Evolutionary conservation across 2,797 vertebrate species (phyloP).

Genomic region (Spinus olivaceus): DNA sequence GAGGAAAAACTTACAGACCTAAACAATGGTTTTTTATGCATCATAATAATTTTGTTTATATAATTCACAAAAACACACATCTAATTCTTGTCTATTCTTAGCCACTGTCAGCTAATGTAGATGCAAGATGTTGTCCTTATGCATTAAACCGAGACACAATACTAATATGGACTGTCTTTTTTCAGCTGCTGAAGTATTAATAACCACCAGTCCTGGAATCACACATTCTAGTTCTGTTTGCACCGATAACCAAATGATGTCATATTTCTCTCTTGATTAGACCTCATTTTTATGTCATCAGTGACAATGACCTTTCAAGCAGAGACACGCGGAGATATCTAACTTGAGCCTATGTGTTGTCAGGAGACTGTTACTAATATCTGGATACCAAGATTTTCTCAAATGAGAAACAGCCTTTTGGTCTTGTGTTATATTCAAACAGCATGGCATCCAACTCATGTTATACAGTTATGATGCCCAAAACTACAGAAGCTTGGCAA

Average conservation of each 20-base stretch:
- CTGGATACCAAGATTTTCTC: conserved; percentile 17
- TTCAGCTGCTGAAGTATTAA: neutral
- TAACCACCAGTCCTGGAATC: neutral
- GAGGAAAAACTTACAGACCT: neutral
- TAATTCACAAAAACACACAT: neutral
- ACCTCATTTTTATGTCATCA: conserved; percentile 1
- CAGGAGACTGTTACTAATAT: conserved; percentile 14
- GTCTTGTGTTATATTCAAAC: conserved; percentile 18
- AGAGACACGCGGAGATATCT: neutral
- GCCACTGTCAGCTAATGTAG: neutral
- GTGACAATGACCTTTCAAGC: neutral
- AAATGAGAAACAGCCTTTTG: conserved; percentile 27
- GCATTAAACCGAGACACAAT: neutral
- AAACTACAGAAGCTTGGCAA: conserved; percentile 50
- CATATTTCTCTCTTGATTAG: neutral
- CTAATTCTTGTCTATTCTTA: neutral
- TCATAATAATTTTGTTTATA: neutral
- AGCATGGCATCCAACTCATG: conserved; percentile 30
- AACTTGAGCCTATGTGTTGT: neutral
- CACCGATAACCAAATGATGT: conserved; percentile 26
- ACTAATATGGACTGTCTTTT: conserved; percentile 9
- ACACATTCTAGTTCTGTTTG: conserved; percentile 8
- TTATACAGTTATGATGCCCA: conserved; percentile 23
- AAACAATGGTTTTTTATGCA: neutral
- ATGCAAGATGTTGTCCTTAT: neutral